These are phyloP conservation scores for Platorchestia sp. DNA, from an alignment of 1,140 invertebrate genomes.

Conservation along the genomic window DNA sequence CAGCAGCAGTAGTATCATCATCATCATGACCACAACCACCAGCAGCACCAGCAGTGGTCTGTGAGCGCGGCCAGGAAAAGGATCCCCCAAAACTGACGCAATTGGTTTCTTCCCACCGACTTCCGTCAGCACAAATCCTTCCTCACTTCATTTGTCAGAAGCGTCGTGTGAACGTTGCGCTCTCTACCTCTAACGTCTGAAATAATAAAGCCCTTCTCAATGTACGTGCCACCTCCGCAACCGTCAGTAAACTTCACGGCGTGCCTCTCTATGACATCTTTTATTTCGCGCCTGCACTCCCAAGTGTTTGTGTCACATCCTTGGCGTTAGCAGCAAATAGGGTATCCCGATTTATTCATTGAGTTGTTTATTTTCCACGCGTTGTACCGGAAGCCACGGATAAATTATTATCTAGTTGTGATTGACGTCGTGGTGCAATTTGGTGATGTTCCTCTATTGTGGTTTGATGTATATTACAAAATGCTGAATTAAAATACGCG, in stretches of 20 bases:
- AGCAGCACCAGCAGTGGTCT: not conserved
- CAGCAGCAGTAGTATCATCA: not conserved
- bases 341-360: no score
- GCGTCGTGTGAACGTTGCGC: slow-evolving; percentile 29
- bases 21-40: not conserved
- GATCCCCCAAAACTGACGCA: not conserved
- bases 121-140: slow-evolving; percentile 52
- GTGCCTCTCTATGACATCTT: not conserved
- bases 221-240: not conserved
- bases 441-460: not conserved
- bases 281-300: not conserved
- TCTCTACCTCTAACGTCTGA: slow-evolving; percentile 24
- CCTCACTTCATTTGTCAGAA: slow-evolving; percentile 42
- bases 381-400: no score
- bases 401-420: no score
- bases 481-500: not conserved
- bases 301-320: not conserved
- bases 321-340: not conserved
- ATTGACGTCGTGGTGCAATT: not conserved
- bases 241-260: not conserved
- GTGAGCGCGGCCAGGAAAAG: not conserved
- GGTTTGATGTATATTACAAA: not conserved
- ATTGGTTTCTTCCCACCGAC: slow-evolving; percentile 26
- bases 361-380: no score
- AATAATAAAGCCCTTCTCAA: slow-evolving; percentile 41